Base-by-base conservation (phyloP, 64 coral and sea anemone genomes). In the Pocillopora verrucosa region DNA sequence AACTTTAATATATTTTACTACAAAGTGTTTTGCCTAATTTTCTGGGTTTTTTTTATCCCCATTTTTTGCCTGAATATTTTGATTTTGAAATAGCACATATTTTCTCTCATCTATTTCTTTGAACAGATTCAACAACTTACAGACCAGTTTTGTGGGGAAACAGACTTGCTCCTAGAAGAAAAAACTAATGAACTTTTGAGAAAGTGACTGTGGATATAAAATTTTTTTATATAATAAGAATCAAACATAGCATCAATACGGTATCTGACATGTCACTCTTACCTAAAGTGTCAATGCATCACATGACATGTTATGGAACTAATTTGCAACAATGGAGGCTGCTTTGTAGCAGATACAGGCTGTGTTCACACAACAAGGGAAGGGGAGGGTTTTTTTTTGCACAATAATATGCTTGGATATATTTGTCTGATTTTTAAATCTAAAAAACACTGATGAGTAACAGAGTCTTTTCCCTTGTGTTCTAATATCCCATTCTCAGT, bases 171-270 rank as follows among this genome's bases (percentile, higher is more conserved):
- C 13, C 35, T 86, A 60, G 90, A 80, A 78, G 90, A 87, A 87
- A 92, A 92, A 56, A 92, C 90, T 61, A 92, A 92, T 51, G 90
- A 92, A 74, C 83, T 92, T 9, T 25, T 92, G 11, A 79, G 90
- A 80, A 92, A 92, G 86, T 92, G 68, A 73, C 75, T 34, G 57
- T 58, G 37, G 41, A 80, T 72, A 72, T 56, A 51, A 7, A 51
- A 51, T 78, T 6, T 19, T 11, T 11, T 13, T 1, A n/a, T 13
- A 41, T 56, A 41, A 22, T 65, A n/a, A 9, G n/a, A 70, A 11
- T 51, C 41, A 51, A 51, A 51, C 41, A 24, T 24, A 13, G 11
- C 16, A 17, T 13, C 10, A 25, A 22, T 9, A 19, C 22, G 2
- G 20, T 69, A 70, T 70, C 19, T 69, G 22, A 70, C 20, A 24